A percentile compares a stretch with the other conserved stretches of the same genome.
Conservation (phyloP, 2,888 invertebrate species). For the Polydrusus tereticollis region DNA sequence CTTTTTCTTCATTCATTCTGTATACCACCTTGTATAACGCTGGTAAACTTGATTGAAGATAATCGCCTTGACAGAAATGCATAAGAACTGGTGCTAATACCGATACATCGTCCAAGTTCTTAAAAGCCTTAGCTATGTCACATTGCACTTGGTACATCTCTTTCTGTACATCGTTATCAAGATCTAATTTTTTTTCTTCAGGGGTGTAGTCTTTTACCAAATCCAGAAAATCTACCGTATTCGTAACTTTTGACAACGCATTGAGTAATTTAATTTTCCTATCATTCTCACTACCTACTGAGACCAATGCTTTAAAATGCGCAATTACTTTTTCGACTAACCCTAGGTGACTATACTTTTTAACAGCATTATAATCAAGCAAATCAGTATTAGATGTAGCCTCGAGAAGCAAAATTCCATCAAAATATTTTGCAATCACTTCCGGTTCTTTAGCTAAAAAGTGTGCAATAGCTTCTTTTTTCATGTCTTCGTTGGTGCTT, state of each 20-base stretch:
- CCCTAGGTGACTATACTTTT: slow-evolving; percentile 8
- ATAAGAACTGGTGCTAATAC: slow-evolving; percentile 47
- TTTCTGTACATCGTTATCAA: slow-evolving; percentile 42
- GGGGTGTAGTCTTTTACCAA: slow-evolving; percentile 50
- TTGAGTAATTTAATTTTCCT: slow-evolving; percentile 18
- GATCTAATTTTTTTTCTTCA: slow-evolving; percentile 48
- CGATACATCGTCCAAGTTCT: slow-evolving; percentile 39
- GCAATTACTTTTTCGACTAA: slow-evolving; percentile 32
- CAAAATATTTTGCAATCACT: slow-evolving; percentile 5
- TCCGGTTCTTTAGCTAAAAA: slow-evolving; percentile 3
- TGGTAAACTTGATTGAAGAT: slow-evolving; percentile 47
- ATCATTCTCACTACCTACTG: neutral
- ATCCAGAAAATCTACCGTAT: slow-evolving; percentile 46
- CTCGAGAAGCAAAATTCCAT: neutral
- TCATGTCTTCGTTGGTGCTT: neutral
- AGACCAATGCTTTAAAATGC: slow-evolving; percentile 20
- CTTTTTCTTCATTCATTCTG: slow-evolving; percentile 47
- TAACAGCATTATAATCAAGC: neutral
- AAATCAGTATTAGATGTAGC: neutral
- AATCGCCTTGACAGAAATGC: slow-evolving; percentile 53
- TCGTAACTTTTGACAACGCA: slow-evolving; percentile 42
- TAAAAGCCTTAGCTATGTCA: slow-evolving; percentile 39
- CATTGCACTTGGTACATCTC: slow-evolving; percentile 49
- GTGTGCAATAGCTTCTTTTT: neutral
- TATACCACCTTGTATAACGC: slow-evolving; percentile 52